These are phyloP conservation scores for Vulpes ferrilata DNA, from an alignment of 2,113 vertebrate genomes.

Conservation along the genomic window DNA sequence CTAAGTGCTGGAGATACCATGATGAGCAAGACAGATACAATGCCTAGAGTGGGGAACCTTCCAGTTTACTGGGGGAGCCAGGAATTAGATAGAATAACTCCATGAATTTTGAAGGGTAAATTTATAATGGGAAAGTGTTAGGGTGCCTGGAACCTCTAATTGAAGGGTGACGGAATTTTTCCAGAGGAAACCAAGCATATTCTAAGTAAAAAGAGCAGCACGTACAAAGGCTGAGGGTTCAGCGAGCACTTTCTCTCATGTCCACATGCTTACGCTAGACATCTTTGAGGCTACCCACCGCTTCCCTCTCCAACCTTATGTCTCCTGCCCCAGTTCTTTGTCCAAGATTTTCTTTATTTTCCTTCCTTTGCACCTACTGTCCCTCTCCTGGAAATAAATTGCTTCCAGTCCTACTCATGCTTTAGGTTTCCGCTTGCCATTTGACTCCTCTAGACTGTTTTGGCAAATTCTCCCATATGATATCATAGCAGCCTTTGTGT, in stretches of 20 bases:
- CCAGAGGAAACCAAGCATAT: not conserved
- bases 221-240: accelerated
- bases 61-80: not conserved
- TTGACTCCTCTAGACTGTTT: not conserved
- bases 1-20: not conserved
- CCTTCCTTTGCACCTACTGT: not conserved
- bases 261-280: accelerated
- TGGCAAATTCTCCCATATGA: not conserved
- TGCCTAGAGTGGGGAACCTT: not conserved
- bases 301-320: not conserved
- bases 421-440: not conserved
- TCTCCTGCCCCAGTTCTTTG: not conserved
- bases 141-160: not conserved
- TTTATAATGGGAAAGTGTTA: not conserved
- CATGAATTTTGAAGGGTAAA: not conserved
- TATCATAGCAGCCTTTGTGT: not conserved
- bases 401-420: not conserved
- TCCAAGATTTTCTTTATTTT: not conserved
- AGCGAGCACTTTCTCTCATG: accelerated
- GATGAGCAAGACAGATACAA: not conserved
- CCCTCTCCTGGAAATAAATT: not conserved
- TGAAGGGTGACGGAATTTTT: not conserved
- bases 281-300: not conserved
- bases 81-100: not conserved
- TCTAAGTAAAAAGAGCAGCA: not conserved